Conservation (phyloP, 2,113 vertebrate genomes). For the Seriola dumerili region DNA sequence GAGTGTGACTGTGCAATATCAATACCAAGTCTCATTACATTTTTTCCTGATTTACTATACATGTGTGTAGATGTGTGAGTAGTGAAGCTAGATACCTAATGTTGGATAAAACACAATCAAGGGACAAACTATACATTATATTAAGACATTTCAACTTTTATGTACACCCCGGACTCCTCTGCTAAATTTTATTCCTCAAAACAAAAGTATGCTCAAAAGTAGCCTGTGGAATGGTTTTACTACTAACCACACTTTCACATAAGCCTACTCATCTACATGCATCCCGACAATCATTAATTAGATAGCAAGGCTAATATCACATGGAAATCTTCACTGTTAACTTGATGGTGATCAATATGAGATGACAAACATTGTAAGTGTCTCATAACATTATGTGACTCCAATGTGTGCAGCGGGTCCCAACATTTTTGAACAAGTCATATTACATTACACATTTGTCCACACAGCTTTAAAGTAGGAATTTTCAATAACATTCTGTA, state of each 20-base stretch:
- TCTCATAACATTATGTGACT: constrained; percentile 18
- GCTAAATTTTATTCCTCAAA: constrained; percentile 38
- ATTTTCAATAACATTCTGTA: constrained; percentile 38
- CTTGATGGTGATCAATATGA: neutral
- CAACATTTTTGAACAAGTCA: neutral
- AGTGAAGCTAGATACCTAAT: constrained; percentile 35
- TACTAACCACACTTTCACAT: constrained; percentile 13
- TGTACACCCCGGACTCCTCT: constrained; percentile 40
- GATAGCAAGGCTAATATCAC: constrained; percentile 11
- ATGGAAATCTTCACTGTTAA: constrained; percentile 7
- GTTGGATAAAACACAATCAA: constrained; percentile 47
- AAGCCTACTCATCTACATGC: constrained; percentile 17
- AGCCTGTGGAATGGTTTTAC: constrained; percentile 11
- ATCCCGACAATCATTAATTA: constrained; percentile 14
- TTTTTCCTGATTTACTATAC: constrained; percentile 48
- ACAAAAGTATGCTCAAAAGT: constrained; percentile 4
- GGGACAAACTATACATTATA: constrained; percentile 56
- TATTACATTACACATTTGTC: constrained; percentile 24
- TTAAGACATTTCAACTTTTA: constrained; percentile 47
- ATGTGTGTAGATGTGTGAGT: constrained; percentile 23
- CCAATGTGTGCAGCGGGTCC: constrained; percentile 14
- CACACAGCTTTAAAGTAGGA: constrained; percentile 1
- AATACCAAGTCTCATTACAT: constrained; percentile 50
- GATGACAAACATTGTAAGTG: neutral
- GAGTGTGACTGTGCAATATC: constrained; percentile 47